A percentile compares a stretch with the other conserved stretches of the same genome.
Evolutionary conservation across 2,888 invertebrate species (phyloP).

Genomic region (Heliconius sara): DNA sequence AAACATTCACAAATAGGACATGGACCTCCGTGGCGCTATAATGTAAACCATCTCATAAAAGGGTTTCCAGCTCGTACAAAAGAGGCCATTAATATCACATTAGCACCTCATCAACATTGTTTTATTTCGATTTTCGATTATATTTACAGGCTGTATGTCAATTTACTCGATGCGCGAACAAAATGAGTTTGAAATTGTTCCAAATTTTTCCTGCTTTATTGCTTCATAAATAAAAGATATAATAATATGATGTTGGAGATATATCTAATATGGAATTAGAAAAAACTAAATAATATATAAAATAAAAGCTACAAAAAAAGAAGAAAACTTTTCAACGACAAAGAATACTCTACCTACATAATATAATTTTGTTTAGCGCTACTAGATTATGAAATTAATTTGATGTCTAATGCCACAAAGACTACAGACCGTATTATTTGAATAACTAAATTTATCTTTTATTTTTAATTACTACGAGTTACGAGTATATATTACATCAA

Average conservation of each 20-base stretch:
- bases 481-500: no score
- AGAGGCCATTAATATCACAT: conserved; percentile 43
- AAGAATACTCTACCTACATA: background rate
- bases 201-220: conserved; percentile 14
- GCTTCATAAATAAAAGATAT: background rate
- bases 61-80: conserved; percentile 20
- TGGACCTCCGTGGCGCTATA: background rate
- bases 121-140: conserved; percentile 29
- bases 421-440: background rate
- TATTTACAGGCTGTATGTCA: conserved; percentile 21
- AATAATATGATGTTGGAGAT: background rate
- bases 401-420: background rate
- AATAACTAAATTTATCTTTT: background rate
- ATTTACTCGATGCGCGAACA: conserved; percentile 9
- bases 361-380: background rate
- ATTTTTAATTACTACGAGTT: no score
- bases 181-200: conserved; percentile 18
- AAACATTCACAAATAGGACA: background rate
- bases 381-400: background rate
- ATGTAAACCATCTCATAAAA: background rate
- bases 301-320: background rate
- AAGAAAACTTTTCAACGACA: background rate
- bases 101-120: conserved; percentile 35
- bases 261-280: background rate
- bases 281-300: background rate